Conservation (phyloP, 2,113 vertebrate genomes). For the Hippocampus zosterae region DNA sequence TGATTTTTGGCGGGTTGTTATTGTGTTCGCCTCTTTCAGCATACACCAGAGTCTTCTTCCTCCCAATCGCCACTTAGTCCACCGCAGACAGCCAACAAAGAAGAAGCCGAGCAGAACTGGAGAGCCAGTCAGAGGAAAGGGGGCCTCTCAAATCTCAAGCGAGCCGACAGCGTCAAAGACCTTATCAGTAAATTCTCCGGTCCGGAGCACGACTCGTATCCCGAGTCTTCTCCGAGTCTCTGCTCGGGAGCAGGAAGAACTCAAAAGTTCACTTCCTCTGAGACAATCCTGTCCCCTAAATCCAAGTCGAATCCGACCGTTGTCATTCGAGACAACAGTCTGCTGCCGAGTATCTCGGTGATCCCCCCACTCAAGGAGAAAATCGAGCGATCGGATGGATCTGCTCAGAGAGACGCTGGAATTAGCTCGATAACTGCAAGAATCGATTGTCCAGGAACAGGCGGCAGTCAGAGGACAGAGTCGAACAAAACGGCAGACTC, state of each 20-base stretch:
- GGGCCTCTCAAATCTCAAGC: slow-evolving; percentile 29
- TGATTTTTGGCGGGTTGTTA: slow-evolving; percentile 30
- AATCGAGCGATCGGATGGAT: neutral
- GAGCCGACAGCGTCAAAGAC: slow-evolving; percentile 60
- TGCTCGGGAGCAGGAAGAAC: slow-evolving; percentile 1
- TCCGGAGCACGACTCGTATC: slow-evolving; percentile 7
- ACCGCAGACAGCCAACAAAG: slow-evolving; percentile 14
- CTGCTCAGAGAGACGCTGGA: neutral
- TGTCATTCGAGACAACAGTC: neutral
- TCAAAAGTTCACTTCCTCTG: slow-evolving; percentile 11
- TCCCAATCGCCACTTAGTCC: slow-evolving; percentile 13
- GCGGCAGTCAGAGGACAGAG: neutral
- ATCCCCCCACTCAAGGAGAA: slow-evolving; percentile 13
- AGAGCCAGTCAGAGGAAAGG: slow-evolving; percentile 24
- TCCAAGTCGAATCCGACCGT: neutral
- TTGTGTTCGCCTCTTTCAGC: slow-evolving; percentile 56
- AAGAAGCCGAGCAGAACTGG: slow-evolving; percentile 29
- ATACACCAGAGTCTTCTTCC: slow-evolving; percentile 2
- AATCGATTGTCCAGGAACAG: slow-evolving; percentile 26
- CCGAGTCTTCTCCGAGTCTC: slow-evolving; percentile 4
- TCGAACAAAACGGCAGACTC: slow-evolving; percentile 18
- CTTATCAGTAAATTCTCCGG: slow-evolving; percentile 68
- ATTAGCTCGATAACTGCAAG: slow-evolving; percentile 12
- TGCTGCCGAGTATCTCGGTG: slow-evolving; percentile 32
- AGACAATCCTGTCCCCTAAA: neutral